Conservation (phyloP, 1,140 invertebrate species). For the Ceratosolen solmsi region DNA sequence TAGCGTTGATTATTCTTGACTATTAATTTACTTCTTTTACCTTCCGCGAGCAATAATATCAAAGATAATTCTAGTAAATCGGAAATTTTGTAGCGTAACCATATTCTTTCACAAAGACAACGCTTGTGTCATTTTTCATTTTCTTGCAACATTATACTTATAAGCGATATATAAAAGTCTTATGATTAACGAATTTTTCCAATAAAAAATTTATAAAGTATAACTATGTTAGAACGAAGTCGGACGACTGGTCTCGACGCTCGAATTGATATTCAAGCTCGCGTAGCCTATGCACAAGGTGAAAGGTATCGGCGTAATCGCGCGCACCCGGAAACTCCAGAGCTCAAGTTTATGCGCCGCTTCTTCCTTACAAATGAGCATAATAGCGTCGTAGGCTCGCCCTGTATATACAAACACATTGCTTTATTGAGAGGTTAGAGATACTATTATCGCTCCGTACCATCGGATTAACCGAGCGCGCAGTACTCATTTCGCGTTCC, state of each 20-base stretch:
- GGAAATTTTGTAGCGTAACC: background rate
- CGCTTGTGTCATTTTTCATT: background rate
- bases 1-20: background rate
- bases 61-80: background rate
- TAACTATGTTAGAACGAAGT: background rate
- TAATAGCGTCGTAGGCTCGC: background rate
- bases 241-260: background rate
- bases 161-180: background rate
- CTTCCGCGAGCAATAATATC: background rate
- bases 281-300: background rate
- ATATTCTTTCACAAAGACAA: background rate
- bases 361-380: constrained; percentile 9
- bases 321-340: constrained; percentile 7
- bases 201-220: background rate
- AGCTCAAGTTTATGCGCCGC: background rate
- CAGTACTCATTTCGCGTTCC: background rate
- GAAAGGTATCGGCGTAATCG: constrained; percentile 1
- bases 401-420: background rate
- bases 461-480: background rate
- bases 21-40: background rate
- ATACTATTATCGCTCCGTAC: background rate
- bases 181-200: background rate
- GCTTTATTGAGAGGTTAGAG: constrained; percentile 10
- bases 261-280: background rate
- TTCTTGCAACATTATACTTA: background rate